Evolutionary conservation across 2,113 vertebrate genomes (phyloP), one percentile per base, ranked within the genome.

Genomic region (Proterorhinus semilunaris): DNA sequence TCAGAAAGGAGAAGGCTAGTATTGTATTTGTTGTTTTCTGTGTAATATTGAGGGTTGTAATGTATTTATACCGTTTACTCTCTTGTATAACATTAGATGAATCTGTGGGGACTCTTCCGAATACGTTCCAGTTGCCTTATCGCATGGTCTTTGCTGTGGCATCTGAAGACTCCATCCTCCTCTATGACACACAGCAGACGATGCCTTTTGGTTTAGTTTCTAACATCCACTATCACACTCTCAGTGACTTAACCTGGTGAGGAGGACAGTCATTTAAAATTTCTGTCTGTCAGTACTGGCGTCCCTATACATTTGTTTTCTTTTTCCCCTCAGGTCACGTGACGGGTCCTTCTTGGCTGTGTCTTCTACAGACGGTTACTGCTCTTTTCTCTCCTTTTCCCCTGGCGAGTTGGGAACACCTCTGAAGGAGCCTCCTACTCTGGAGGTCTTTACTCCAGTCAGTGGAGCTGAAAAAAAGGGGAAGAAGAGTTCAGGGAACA

Each of bases 281-380:
- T 36, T 58, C 55, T 42, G 27, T 42, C 17, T 57, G 17, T 6
- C 5, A 16, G n/a, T 53, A 53, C 27, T 36, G 27, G 27, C 27
- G 4, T 36, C 27, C 27, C 2, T 36, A 5, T 36, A 36, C 27
- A 53, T 16, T 8, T 15, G 3, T 15, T 8, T 55, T 27, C 7
- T 13, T 78, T 74, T 54, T 51, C 45, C 27, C 27, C n/a, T 55
- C 53, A 99, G 98, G 98, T 99, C 97, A 74, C 85, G 89, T 0
- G 96, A 99, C 5, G 98, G 96, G 11, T 93, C 94, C 54, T 95
- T 98, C 90, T 89, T 99, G 83, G 94, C 96, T 1, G 95, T 99
- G 55, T 96, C 97, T 12, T 99, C 98, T 83, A 99, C 96, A 1
- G 98, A 99, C 0, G 98, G 98, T 2, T 99, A 99, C 79, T 99